Base-by-base conservation (phyloP, 1,140 invertebrate genomes). In the Euwallacea similis region DNA sequence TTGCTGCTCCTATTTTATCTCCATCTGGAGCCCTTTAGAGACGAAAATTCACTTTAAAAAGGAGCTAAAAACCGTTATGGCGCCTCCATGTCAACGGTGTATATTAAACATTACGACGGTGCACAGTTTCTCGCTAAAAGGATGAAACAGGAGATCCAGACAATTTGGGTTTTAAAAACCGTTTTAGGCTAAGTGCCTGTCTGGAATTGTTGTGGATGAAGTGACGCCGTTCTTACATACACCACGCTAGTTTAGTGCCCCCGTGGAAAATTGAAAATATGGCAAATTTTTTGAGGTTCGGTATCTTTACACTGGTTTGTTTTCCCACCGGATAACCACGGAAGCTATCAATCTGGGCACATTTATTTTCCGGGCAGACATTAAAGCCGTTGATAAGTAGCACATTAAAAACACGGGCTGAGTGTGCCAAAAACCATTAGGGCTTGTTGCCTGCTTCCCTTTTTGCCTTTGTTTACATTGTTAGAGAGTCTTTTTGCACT, bases 381-480 rank as follows among this genome's bases (percentile, higher is more conserved):
- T 66, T 66, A 66, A 65, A 65, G 64, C 64, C 42, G 64, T 66
- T 66, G 64, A 66, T 66, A 66, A 66, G 64, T 66, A 58, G 64
- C 64, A 41, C 64, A 66, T 56, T 66, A 66, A 66, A 55, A 66
- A 56, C 64, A 66, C 64, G 16, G n/a, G 64, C 53, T 66, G 53
- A 66, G 64, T 66, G 64, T 66, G 64, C 64, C 64, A 66, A 66
- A 66, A 66, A 66, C 64, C 64, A 66, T 66, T 66, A 66, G 44
- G 53, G 64, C 10, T 56, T 66, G 64, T 55, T 66, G 53, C 64
- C 46, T 42, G 53, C 42, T 21, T 58, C 42, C 44, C 47, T 43
- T 66, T 66, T 66, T 58, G 53, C 64, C 53, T 13, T 66, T 66
- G 54, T 66, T 66, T 58, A 66, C 61, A 42, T 63, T 63, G 61